Evolutionary conservation across 2,113 vertebrate species (phyloP), one percentile per base, ranked within the genome.

Genomic region (Clarias gariepinus): DNA sequence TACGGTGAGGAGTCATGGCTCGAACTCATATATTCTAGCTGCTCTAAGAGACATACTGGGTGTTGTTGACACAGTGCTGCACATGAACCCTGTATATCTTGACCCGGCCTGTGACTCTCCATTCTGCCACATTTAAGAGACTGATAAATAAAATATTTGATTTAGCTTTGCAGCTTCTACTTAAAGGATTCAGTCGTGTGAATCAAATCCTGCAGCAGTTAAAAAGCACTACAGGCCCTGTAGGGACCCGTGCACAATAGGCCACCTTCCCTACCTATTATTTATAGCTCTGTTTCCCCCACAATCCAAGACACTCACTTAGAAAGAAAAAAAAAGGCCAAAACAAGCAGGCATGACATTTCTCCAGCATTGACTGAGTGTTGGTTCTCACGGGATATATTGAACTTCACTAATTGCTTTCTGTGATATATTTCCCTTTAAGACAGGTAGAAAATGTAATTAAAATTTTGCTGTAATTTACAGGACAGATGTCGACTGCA

Each of bases 111-210:
- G 68, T 66, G 83, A 84, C 81, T 86, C 78, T 79, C 80, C 61
- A 86, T 85, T 85, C 61, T 82, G 66, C 76, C 36, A 83, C 58
- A 87, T 89, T 90, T 84, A 90, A 66, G 57, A 63, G 36, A 36
- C 63, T 81, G 76, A 85, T 87, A 86, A 90, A 89, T 90, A 90
- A 90, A 90, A 90, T 57, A 90, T 89, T 89, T 90, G 81, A 89
- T 87, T 87, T 89, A 88, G 87, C 81, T 84, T 86, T 71, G 87
- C 88, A 60, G 52, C 86, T 60, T 15, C 81, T 87, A 55, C 80
- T 87, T 90, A 89, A 89, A 87, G 80, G 81, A 87, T 84, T 80
- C 66, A n/a, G 52, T 52, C 30, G 36, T 86, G 86, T 90, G 86
- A 87, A 89, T 90, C 83, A 87, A 86, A 90, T 86, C 69, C 84